A percentile compares a stretch with the other conserved stretches of the same genome.
These are phyloP conservation scores for Phainopepla nitens DNA, from an alignment of 2,113 vertebrate genomes.

Conservation along the genomic window DNA sequence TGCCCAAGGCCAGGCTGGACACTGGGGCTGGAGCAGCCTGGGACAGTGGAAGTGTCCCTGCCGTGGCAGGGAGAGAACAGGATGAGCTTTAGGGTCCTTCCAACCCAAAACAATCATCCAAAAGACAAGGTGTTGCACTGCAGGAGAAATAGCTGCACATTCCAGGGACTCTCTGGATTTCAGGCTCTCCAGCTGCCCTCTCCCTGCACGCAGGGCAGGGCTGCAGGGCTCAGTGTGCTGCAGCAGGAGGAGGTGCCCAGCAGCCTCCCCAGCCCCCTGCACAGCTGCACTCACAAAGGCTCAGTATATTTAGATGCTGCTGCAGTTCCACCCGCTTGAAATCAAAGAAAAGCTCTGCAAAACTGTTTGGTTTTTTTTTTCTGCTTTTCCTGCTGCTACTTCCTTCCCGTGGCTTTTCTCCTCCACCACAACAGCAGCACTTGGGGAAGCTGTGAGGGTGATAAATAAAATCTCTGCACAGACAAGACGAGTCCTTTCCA, in stretches of 20 bases:
- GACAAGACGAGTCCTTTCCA: not conserved
- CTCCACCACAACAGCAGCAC: not conserved
- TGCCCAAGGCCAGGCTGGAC: not conserved
- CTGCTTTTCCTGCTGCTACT: not conserved
- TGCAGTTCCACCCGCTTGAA: not conserved
- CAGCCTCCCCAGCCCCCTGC: not conserved
- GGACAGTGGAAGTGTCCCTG: not conserved
- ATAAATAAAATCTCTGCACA: not conserved
- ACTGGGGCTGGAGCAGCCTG: not conserved
- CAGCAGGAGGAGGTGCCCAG: not conserved
- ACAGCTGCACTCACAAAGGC: conserved; percentile 22
- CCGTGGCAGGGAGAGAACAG: too few species aligned
- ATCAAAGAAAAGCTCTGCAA: not conserved
- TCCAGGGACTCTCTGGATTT: not conserved
- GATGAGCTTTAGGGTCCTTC: not conserved
- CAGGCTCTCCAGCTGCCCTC: not conserved
- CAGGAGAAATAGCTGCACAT: rapidly evolving
- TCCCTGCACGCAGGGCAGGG: rapidly evolving
- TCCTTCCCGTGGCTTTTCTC: not conserved
- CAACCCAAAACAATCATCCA: not conserved
- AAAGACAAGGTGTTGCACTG: rapidly evolving
- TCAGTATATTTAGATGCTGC: not conserved
- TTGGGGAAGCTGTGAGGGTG: not conserved
- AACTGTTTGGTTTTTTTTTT: not conserved
- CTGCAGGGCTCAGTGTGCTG: not conserved